Base-by-base conservation (phyloP, 2,888 invertebrate genomes). In the Agrotis clavis region DNA sequence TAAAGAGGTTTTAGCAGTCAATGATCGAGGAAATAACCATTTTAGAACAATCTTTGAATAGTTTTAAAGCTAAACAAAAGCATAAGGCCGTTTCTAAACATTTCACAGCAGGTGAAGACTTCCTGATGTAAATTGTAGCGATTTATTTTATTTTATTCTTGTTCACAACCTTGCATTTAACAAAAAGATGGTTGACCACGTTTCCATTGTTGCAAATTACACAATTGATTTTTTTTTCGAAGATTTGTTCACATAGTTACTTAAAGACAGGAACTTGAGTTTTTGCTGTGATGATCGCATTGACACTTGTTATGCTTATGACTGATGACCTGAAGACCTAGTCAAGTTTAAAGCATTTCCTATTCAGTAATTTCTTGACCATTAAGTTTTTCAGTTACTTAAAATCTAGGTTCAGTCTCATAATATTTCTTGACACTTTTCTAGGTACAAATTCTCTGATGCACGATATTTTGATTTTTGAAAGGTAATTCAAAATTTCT, bases 111-210 rank as follows among this genome's bases (percentile, higher is more conserved):
- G n/a, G 6, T 45, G 14, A 78, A 75, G 63, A 68, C 70, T 85
- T 83, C 78, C 85, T 77, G 61, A 60, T 69, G 71, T 25, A 74
- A 75, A 72, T 79, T 59, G 61, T 50, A 78, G 57, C 47, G 51
- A 71, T 74, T 77, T 65, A 53, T 63, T 53, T 77, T 65, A 53
- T 63, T 53, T 61, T 45, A 35, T 74, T 78, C 47, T 50, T 51
- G 53, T 56, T 69, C 53, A 65, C 61, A 82, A 30, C 83, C 79
- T 82, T 85, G 85, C 48, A 11, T 21, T 48, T 25, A n/a, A 74
- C 18, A 73, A 74, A 80, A 76, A 82, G 51, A 74, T 68, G 53
- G 14, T 4, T 6, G 54, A 56, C 63, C n/a, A 56, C 48, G 50
- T 67, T 71, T 80, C 67, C 64, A 18, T 41, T 41, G 67, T 21